Percentiles rank a stretch among this genome's conserved stretches.
These are phyloP conservation scores for Halichondria panicea DNA, from an alignment of 37 sponge, comb jelly and placozoan species.

Conservation along the genomic window DNA sequence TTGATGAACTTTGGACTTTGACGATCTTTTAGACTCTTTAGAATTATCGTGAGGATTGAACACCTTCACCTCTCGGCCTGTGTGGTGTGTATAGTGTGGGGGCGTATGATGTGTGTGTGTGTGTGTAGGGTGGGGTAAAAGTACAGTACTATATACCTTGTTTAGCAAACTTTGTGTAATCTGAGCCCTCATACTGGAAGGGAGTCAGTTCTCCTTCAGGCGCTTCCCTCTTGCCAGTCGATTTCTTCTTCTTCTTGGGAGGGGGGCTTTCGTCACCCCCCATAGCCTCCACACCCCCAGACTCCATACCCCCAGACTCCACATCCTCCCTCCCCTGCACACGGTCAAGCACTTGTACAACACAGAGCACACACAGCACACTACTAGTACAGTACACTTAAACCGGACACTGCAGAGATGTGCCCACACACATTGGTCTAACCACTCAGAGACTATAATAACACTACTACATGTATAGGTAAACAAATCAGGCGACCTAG, in stretches of 20 bases:
- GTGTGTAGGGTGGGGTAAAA: background rate
- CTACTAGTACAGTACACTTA: too few species aligned
- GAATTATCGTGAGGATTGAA: constrained; percentile 2
- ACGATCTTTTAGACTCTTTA: too few species aligned
- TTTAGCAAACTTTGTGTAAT: constrained; percentile 21
- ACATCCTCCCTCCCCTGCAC: background rate
- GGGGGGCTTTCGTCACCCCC: background rate
- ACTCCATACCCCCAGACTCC: background rate
- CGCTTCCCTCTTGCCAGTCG: background rate
- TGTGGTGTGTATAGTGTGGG: background rate
- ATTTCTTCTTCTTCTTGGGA: background rate
- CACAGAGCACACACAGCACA: too few species aligned
- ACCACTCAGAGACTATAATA: too few species aligned
- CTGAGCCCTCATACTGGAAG: constrained; percentile 32
- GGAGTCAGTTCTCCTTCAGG: too few species aligned
- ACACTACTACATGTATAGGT: too few species aligned
- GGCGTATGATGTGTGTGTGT: background rate
- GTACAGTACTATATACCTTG: too few species aligned
- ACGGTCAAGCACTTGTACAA: background rate
- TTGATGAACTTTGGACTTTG: constrained; percentile 35
- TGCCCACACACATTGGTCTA: too few species aligned
- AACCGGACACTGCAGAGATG: background rate
- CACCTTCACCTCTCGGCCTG: background rate
- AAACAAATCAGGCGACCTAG: too few species aligned
- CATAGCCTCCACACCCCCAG: background rate